A percentile compares a stretch with the other conserved stretches of the same genome.
These are phyloP conservation scores for Sphaeridia pumilis DNA, from an alignment of 2,888 invertebrate genomes.

Conservation along the genomic window DNA sequence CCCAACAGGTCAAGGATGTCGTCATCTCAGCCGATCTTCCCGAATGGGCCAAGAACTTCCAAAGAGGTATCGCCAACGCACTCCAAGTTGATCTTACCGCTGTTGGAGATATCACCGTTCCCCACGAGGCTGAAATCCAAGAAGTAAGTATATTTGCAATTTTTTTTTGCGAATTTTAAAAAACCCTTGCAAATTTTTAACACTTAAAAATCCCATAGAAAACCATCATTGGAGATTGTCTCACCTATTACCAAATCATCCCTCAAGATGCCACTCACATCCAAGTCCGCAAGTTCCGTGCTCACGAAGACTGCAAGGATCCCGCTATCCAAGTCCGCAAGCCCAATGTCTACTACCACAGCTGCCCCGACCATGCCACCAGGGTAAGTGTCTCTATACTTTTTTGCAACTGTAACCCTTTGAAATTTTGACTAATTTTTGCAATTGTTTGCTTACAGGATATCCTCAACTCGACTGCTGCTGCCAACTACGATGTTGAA, in stretches of 20 bases:
- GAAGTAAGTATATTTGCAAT: constrained; percentile 22
- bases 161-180: neutral
- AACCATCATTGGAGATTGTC: constrained; percentile 34
- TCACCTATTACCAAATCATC: constrained; percentile 30
- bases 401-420: neutral
- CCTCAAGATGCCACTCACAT: constrained; percentile 19
- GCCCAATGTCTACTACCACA: constrained; percentile 22
- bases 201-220: constrained; percentile 15
- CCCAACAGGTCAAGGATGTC: constrained; percentile 28
- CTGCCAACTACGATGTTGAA: constrained; percentile 25
- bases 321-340: constrained; percentile 20
- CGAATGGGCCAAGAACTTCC: constrained; percentile 34
- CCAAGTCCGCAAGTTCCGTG: constrained; percentile 32
- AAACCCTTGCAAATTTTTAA: neutral
- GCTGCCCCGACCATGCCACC: constrained; percentile 30
- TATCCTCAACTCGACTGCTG: constrained; percentile 29
- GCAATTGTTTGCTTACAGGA: constrained; percentile 21
- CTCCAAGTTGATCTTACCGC: constrained; percentile 27
- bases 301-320: constrained; percentile 27
- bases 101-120: constrained; percentile 15
- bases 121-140: constrained; percentile 18
- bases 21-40: constrained; percentile 27
- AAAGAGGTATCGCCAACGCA: constrained; percentile 32
- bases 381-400: constrained; percentile 16
- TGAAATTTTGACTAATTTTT: neutral